Percentiles rank a stretch among this genome's conserved stretches.
phyloP scores from a whole-genome alignment of 2,113 vertebrate genomes.

The Podocnemis expansa region DNA sequence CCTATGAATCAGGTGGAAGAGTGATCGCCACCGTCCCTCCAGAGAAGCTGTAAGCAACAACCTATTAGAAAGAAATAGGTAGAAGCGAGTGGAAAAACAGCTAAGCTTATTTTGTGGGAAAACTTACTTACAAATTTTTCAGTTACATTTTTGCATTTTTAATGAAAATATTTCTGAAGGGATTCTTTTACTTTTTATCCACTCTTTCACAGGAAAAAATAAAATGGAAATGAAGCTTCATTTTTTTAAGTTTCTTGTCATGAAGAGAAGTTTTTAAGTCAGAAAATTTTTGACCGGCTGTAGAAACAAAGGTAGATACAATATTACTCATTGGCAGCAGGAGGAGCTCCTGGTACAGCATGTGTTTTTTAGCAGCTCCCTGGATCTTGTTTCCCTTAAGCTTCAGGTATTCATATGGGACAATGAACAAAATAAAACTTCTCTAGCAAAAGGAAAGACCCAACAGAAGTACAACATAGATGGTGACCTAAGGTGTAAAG shows the following conservation, averaged over 20 bases:
- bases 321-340: not conserved
- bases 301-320: rapidly evolving
- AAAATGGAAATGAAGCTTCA: not conserved
- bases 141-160: not conserved
- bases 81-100: not conserved
- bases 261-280: not conserved
- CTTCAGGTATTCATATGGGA: not conserved
- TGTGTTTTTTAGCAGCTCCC: rapidly evolving
- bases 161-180: not conserved
- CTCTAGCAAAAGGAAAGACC: not conserved
- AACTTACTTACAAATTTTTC: not conserved
- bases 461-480: not conserved
- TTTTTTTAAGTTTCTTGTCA: rapidly evolving
- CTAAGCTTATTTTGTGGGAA: no score
- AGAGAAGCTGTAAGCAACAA: constrained; percentile 30
- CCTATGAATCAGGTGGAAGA: constrained; percentile 31
- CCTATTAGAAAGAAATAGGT: not conserved
- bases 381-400: rapidly evolving
- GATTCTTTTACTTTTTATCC: not conserved
- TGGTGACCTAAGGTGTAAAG: not conserved
- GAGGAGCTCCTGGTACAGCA: constrained; percentile 55
- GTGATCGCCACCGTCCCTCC: constrained; percentile 44
- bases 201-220: not conserved
- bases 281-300: not conserved
- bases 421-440: not conserved